Percentiles rank a stretch among this genome's conserved stretches.
Conservation (phyloP, 1,140 invertebrate genomes). For the Steinernema khuongi region DNA sequence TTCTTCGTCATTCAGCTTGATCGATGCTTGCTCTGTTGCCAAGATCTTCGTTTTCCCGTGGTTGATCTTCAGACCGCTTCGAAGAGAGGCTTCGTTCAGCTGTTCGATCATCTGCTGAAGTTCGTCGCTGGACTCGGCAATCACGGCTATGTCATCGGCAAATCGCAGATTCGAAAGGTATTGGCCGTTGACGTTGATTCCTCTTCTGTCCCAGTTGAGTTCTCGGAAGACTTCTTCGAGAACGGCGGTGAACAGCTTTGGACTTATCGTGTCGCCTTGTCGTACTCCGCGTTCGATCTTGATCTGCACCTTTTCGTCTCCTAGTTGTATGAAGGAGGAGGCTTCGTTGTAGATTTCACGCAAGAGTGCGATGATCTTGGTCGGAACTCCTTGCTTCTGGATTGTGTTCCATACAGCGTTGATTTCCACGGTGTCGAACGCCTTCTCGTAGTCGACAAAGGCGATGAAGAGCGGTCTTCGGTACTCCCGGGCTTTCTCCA, state of each 20-base stretch:
- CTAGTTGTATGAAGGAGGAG: neutral
- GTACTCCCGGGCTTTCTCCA: neutral
- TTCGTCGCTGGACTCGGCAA: neutral
- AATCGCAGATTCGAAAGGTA: conserved; percentile 2
- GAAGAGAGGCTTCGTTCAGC: neutral
- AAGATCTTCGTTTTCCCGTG: too few species aligned
- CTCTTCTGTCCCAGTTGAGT: conserved; percentile 16
- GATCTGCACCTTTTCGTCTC: conserved; percentile 7
- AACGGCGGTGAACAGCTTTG: conserved; percentile 13
- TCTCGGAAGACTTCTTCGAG: neutral
- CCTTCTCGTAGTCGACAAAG: conserved; percentile 23
- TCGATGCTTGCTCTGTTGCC: neutral
- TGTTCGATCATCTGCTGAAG: conserved; percentile 18
- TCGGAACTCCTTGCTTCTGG: conserved; percentile 11
- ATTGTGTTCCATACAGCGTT: neutral
- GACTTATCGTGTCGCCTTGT: conserved; percentile 23
- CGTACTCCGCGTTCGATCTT: conserved; percentile 22
- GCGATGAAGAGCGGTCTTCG: conserved; percentile 1
- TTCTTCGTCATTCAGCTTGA: neutral
- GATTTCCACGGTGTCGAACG: conserved; percentile 21
- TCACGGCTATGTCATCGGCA: conserved; percentile 21
- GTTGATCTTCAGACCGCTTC: conserved; percentile 7
- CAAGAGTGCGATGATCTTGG: neutral
- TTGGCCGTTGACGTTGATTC: conserved; percentile 19
- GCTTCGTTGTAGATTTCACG: conserved; percentile 16